These are phyloP conservation scores for Myocastor coypus DNA, from an alignment of 2,113 vertebrate species.

Conservation along the genomic window DNA sequence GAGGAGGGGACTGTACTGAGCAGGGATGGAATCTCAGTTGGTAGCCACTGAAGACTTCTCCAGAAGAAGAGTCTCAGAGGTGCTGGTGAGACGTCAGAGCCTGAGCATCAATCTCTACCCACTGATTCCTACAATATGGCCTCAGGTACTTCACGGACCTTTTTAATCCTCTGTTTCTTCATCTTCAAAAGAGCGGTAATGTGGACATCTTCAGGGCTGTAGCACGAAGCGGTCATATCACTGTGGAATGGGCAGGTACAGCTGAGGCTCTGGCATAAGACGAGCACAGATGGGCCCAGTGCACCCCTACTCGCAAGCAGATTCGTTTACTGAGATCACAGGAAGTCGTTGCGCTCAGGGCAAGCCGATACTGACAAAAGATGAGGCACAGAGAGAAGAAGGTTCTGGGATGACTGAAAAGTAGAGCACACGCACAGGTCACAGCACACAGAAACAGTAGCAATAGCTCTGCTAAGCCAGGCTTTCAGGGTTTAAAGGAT, in stretches of 20 bases:
- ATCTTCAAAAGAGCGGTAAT: not conserved
- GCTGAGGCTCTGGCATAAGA: not conserved
- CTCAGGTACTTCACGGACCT: not conserved
- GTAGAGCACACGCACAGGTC: not conserved
- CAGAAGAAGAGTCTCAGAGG: not conserved
- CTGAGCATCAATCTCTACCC: not conserved
- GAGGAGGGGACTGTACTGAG: no score
- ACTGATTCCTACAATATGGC: not conserved
- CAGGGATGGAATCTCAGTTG: not conserved
- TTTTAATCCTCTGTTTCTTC: not conserved
- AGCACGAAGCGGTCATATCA: not conserved
- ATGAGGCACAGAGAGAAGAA: not conserved
- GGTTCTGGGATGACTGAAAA: not conserved
- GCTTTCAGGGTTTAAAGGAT: not conserved
- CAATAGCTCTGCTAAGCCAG: not conserved
- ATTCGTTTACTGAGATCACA: not conserved
- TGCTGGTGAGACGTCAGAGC: not conserved
- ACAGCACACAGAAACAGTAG: not conserved
- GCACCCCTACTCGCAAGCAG: not conserved
- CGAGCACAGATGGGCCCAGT: not conserved
- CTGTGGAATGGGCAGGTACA: not conserved
- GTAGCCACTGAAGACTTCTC: not conserved
- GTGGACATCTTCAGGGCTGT: not conserved
- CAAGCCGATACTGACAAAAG: not conserved
- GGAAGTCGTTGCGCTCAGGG: not conserved